Evolutionary conservation across 2,113 vertebrate species (phyloP).

Genomic region (Panthera leo): DNA sequence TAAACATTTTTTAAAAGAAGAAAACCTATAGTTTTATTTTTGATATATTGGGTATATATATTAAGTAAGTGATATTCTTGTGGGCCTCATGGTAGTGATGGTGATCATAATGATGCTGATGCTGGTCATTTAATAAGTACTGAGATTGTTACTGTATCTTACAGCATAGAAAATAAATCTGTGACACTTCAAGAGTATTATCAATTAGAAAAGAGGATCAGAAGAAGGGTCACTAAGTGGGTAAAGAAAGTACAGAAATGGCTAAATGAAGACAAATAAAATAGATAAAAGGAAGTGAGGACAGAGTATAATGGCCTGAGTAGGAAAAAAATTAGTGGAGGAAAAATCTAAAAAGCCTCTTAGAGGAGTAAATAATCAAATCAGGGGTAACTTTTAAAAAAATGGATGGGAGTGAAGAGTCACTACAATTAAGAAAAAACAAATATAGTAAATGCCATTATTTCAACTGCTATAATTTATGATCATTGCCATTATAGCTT

Average conservation of each 20-base stretch:
- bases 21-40: not conserved
- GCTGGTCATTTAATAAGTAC: not conserved
- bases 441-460: not conserved
- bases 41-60: not conserved
- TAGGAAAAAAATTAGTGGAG: not conserved
- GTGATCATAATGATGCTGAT: not conserved
- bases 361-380: not conserved
- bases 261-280: not conserved
- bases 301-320: not conserved
- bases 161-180: not conserved
- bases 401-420: not conserved
- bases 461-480: not conserved
- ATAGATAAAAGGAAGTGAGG: not conserved
- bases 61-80: not conserved
- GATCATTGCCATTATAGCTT: not conserved
- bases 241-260: not conserved
- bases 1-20: too few relatives aligned
- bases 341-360: not conserved
- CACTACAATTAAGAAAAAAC: not conserved
- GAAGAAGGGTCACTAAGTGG: not conserved
- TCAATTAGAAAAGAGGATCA: not conserved
- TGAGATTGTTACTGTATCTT: not conserved
- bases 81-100: not conserved
- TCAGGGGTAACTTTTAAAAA: not conserved
- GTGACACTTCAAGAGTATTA: not conserved